phyloP scores from a whole-genome alignment of 2,113 vertebrate genomes.

The Nyctereutes procyonoides region DNA sequence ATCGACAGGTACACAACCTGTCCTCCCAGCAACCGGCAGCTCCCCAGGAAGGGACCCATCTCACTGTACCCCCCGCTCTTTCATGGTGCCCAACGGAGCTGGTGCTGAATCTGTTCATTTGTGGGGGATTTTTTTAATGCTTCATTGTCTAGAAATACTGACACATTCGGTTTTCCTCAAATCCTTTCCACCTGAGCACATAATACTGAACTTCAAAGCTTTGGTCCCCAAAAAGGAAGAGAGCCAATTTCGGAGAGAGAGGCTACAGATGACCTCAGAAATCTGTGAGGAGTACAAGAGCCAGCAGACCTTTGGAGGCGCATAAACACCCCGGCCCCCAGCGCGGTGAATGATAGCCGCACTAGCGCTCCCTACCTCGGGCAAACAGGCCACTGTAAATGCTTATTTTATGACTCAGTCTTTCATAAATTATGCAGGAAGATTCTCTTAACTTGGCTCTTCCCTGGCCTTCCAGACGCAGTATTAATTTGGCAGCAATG shows the following conservation, averaged over 20 bases:
- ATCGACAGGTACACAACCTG: fast-evolving
- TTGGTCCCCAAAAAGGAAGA: not conserved
- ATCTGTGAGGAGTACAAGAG: not conserved
- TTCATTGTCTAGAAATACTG: not conserved
- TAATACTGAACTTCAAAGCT: not conserved
- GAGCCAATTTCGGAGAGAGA: not conserved
- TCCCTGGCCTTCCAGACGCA: slow-evolving; percentile 40
- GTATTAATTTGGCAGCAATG: slow-evolving; percentile 28
- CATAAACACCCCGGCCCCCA: not conserved
- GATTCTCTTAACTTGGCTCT: slow-evolving; percentile 41
- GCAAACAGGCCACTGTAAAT: slow-evolving; percentile 57
- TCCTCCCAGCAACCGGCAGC: not conserved
- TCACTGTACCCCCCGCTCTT: not conserved
- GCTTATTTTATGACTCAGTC: slow-evolving; percentile 34
- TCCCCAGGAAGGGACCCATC: not conserved
- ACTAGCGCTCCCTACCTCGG: not conserved
- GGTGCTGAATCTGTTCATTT: not conserved
- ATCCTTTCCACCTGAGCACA: not conserved
- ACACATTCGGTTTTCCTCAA: not conserved
- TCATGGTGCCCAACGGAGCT: not conserved
- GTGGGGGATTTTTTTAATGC: not conserved
- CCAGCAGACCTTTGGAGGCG: not conserved
- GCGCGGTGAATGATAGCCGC: fast-evolving
- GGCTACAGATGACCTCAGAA: not conserved
- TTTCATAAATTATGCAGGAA: slow-evolving; percentile 65